Conservation (phyloP, 2,797 vertebrate species). For the Micropoecilia bifurca region DNA sequence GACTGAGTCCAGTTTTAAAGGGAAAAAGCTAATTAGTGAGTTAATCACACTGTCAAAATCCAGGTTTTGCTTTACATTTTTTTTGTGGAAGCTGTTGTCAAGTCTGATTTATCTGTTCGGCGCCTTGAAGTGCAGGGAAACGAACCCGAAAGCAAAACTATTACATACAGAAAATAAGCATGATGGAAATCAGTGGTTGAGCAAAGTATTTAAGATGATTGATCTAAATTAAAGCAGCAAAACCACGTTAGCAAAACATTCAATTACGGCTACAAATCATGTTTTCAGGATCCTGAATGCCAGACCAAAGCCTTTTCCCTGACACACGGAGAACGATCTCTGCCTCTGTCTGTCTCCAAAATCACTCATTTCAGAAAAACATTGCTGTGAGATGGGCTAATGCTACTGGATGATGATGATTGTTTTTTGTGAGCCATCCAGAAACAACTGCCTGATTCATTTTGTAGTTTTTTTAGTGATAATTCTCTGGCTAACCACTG, state of each 20-base stretch:
- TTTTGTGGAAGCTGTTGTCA: not conserved
- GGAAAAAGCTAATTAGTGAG: not conserved
- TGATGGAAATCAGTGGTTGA: constrained; percentile 1
- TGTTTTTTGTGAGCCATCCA: not conserved
- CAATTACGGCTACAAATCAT: constrained; percentile 11
- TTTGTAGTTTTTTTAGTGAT: not conserved
- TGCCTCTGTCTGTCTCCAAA: not conserved
- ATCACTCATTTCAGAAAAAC: not conserved
- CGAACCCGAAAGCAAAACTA: not conserved
- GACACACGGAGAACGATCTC: not conserved
- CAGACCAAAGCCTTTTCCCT: not conserved
- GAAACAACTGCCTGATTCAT: not conserved
- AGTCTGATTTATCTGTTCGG: constrained; percentile 8
- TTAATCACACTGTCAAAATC: constrained; percentile 28
- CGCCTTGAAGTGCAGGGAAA: constrained; percentile 7
- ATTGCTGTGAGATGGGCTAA: not conserved
- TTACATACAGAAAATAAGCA: not conserved
- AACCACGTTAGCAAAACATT: not conserved
- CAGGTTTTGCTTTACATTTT: constrained; percentile 49
- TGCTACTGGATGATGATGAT: not conserved
- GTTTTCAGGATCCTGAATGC: not conserved
- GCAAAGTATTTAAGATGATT: constrained; percentile 1
- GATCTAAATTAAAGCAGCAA: constrained; percentile 8
- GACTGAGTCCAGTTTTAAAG: constrained; percentile 33
- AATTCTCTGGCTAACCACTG: not conserved